Evolutionary conservation across 1,140 invertebrate genomes (phyloP).

Genomic region (Pectinophora gossypiella): DNA sequence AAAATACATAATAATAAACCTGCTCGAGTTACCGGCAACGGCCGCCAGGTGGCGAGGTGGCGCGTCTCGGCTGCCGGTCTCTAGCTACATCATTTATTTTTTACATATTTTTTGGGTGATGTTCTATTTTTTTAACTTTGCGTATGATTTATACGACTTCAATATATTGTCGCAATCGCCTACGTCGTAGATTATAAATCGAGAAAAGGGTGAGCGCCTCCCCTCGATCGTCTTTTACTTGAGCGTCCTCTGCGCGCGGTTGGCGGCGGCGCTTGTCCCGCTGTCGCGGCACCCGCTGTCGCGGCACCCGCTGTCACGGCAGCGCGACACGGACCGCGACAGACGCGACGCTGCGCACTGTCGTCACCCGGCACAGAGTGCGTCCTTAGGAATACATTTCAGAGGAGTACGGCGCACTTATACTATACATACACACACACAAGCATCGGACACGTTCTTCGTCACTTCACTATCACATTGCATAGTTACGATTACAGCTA

Average conservation of each 20-base stretch:
- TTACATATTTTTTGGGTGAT: not conserved
- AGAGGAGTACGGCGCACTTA: not conserved
- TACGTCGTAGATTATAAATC: not conserved
- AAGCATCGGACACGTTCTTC: not conserved
- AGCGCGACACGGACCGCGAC: too few relatives aligned
- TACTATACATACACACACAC: constrained; percentile 1
- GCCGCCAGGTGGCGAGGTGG: not conserved
- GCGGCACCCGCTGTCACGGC: too few relatives aligned
- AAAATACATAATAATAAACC: too few relatives aligned
- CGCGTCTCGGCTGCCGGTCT: not conserved
- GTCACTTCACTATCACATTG: constrained; percentile 1
- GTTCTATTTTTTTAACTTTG: too few relatives aligned
- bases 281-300: not conserved
- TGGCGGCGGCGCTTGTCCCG: too few relatives aligned
- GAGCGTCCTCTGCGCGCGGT: too few relatives aligned
- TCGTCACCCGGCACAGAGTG: too few relatives aligned
- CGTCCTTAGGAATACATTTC: not conserved
- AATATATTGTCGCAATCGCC: not conserved
- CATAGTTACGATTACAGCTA: constrained; percentile 1
- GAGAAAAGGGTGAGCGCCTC: not conserved
- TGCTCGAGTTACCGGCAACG: too few relatives aligned
- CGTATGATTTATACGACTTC: too few relatives aligned
- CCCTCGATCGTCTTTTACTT: too few relatives aligned
- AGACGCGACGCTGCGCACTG: too few relatives aligned
- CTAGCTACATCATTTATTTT: not conserved